Base-by-base conservation (phyloP, 2,113 vertebrate genomes). In the Lycocorax pyrrhopterus region DNA sequence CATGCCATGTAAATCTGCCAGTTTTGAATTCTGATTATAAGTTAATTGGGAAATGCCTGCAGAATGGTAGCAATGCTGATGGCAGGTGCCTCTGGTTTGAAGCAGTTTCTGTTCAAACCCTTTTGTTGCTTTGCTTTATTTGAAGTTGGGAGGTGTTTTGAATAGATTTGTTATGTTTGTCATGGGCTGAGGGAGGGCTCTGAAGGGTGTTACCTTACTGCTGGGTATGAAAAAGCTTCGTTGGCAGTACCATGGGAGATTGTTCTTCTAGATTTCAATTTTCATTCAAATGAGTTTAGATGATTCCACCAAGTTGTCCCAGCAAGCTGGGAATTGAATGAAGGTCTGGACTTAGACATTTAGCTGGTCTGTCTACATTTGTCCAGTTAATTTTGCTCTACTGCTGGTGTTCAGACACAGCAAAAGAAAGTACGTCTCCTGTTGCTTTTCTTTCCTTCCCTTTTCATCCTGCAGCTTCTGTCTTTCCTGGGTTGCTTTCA, bases 51-150 rank as follows among this genome's bases (percentile, higher is more conserved):
- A 75, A 64, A 8, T 55, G 10, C 19, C 30, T 27, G 43, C 10
- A 46, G 21, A 62, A 29, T 33, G n/a, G 22, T 52, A 10, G 49
- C 0, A 0, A 23, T 76, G 30, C 39, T 77, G 41, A 11, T 1
- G 7, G 47, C 69, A 84, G 22, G 9, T 71, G 16, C 68, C n/a
- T 71, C 5, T 1, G 43, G 32, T 73, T 75, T 72, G 73, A 27
- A 84, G 74, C 25, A 35, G 27, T 55, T 88, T 49, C 55, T 13
- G 30, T 55, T 86, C 49, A 64, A 44, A 66, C 16, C 20, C 73
- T 4, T 26, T 14, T 35, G 53, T 44, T 75, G 49, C 46, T 94
- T 88, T 80, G 29, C 29, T 86, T 39, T 29, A 10, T 53, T 78
- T 0, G 1, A 60, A 58, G 13, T 10, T 60, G 9, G 29, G 37